Evolutionary conservation across 2,888 invertebrate genomes (phyloP).

Genomic region (Lasius fuliginosus): DNA sequence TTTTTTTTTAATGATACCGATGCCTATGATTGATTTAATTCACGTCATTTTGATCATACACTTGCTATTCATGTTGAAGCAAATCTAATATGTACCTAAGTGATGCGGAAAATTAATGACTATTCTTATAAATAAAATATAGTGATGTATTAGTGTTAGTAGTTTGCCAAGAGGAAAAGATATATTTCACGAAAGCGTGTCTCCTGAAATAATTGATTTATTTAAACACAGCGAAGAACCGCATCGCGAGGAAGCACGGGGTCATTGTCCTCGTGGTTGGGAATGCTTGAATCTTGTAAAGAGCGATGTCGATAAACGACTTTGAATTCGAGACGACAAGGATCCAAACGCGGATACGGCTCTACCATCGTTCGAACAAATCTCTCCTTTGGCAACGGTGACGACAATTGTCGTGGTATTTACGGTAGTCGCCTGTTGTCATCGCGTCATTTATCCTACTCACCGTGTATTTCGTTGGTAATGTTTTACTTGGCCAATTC

Average conservation of each 20-base stretch:
- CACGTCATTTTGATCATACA: not conserved
- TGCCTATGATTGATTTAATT: not conserved
- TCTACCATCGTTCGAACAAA: constrained; percentile 40
- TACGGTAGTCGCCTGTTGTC: constrained; percentile 69
- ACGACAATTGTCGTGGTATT: constrained; percentile 67
- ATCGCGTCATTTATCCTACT: constrained; percentile 69
- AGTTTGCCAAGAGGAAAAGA: not conserved
- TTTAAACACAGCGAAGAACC: not conserved
- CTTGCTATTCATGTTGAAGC: not conserved
- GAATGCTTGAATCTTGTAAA: constrained; percentile 29
- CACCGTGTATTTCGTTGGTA: constrained; percentile 52
- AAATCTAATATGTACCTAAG: not conserved
- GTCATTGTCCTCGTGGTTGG: constrained; percentile 22
- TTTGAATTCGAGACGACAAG: constrained; percentile 29
- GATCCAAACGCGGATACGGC: constrained; percentile 50
- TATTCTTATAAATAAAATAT: constrained; percentile 17
- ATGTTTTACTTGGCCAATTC: constrained; percentile 63
- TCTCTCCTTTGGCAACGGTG: constrained; percentile 67
- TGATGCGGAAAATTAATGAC: not conserved
- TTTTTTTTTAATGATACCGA: not conserved
- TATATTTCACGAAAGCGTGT: not conserved
- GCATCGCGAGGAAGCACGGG: not conserved
- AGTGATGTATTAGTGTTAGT: not conserved
- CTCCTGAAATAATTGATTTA: constrained; percentile 21
- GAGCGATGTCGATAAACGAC: constrained; percentile 57